phyloP scores from a whole-genome alignment of 2,113 vertebrate species.

The Heterochromis multidens region DNA sequence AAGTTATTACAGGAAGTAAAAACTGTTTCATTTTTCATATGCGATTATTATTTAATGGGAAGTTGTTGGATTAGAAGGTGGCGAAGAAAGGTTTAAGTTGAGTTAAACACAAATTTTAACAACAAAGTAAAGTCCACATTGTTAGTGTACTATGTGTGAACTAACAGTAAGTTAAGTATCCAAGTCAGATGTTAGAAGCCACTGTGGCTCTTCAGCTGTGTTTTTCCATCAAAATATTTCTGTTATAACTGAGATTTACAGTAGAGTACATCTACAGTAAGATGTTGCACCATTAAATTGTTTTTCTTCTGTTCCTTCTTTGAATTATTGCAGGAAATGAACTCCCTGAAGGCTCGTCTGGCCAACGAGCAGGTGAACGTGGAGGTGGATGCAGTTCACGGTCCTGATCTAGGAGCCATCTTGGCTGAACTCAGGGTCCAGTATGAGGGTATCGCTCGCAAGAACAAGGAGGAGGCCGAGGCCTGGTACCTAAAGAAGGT shows the following conservation, averaged over 20 bases:
- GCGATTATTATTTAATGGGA: no score
- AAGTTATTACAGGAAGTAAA: no score
- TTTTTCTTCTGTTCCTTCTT: neutral
- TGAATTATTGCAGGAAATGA: slow-evolving; percentile 65
- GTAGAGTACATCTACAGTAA: accelerated
- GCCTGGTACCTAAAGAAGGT: slow-evolving; percentile 81
- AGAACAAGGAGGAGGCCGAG: slow-evolving; percentile 82
- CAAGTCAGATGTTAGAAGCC: neutral
- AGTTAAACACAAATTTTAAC: neutral
- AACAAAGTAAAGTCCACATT: neutral
- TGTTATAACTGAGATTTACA: neutral
- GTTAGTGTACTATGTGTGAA: neutral
- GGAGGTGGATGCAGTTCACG: slow-evolving; percentile 74
- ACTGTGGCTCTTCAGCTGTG: neutral
- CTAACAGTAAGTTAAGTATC: neutral
- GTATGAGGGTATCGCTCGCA: slow-evolving; percentile 78
- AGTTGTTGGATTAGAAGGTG: neutral
- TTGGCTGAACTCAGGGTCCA: slow-evolving; percentile 78
- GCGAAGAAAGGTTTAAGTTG: neutral
- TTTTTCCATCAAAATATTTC: neutral
- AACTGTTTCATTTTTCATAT: no score
- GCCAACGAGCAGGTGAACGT: slow-evolving; percentile 77
- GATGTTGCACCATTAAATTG: neutral
- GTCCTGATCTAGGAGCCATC: slow-evolving; percentile 74
- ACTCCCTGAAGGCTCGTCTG: slow-evolving; percentile 61